Evolutionary conservation across 1,140 invertebrate genomes (phyloP).

Genomic region (Campoletis sonorensis): DNA sequence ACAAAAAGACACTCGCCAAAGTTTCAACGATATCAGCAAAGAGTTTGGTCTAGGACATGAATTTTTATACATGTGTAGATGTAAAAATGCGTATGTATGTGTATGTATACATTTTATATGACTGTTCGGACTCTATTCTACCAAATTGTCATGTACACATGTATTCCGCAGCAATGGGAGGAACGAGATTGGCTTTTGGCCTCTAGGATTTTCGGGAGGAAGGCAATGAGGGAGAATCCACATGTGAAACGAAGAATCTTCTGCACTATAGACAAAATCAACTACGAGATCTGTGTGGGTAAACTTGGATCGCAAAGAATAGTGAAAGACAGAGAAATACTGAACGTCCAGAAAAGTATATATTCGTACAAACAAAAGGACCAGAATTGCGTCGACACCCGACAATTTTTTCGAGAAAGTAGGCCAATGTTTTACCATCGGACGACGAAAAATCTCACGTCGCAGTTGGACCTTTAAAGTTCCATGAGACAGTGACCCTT

Average conservation of each 20-base stretch:
- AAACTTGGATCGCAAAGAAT: not conserved
- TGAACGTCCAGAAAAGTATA: not conserved
- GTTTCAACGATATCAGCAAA: constrained; percentile 24
- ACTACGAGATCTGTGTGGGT: too few species aligned
- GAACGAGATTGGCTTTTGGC: constrained; percentile 32
- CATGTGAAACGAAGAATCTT: not conserved
- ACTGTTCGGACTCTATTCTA: constrained; percentile 31
- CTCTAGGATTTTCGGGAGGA: not conserved
- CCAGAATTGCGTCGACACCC: too few species aligned
- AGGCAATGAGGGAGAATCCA: not conserved
- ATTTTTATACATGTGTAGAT: too few species aligned
- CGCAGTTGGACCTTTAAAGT: too few species aligned
- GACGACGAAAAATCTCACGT: too few species aligned
- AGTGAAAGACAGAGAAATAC: not conserved
- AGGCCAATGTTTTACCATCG: too few species aligned
- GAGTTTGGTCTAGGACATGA: too few species aligned
- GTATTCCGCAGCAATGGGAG: not conserved
- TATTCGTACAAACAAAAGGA: too few species aligned
- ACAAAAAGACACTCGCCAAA: constrained; percentile 13
- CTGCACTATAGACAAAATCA: not conserved
- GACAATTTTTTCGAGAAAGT: too few species aligned
- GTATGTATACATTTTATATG: not conserved
- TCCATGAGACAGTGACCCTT: too few species aligned
- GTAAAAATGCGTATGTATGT: not conserved
- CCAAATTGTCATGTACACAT: constrained; percentile 23